phyloP scores from a whole-genome alignment of 2,888 invertebrate genomes.

The Xanthia togata region DNA sequence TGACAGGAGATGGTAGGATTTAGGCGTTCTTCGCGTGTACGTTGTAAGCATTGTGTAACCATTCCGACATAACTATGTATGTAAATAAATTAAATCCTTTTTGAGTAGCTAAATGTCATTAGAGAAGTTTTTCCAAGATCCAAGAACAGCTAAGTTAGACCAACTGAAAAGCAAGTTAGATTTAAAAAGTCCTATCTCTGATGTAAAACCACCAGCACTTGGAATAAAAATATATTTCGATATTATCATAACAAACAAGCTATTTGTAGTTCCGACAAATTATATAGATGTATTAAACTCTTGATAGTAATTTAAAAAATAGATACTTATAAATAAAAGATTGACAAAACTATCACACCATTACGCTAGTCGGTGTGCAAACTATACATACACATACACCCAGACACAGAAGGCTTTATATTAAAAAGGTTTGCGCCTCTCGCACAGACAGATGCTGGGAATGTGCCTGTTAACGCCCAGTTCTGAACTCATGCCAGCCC shows the following conservation, averaged over 20 bases:
- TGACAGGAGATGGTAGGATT: not conserved
- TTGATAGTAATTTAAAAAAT: not conserved
- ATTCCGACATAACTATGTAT: not conserved
- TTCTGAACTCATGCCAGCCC: constrained; percentile 85
- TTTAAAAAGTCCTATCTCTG: constrained; percentile 41
- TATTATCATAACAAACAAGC: not conserved
- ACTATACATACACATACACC: constrained; percentile 13
- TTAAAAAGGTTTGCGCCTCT: constrained; percentile 79
- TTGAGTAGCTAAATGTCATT: constrained; percentile 1
- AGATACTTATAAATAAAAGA: not conserved
- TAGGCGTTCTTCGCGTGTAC: not conserved
- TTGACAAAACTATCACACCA: not conserved
- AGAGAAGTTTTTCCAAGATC: constrained; percentile 14
- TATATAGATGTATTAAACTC: not conserved
- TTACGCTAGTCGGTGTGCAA: not conserved
- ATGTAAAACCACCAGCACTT: constrained; percentile 1
- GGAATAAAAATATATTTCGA: not conserved
- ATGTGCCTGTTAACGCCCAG: constrained; percentile 82
- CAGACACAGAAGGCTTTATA: constrained; percentile 71
- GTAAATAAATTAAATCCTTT: not conserved
- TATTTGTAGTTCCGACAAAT: not conserved
- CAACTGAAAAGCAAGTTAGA: constrained; percentile 27
- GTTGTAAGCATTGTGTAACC: not conserved
- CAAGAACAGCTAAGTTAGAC: constrained; percentile 6
- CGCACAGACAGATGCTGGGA: constrained; percentile 83